phyloP scores from a whole-genome alignment of 2,888 invertebrate species.

The Oithona nana region DNA sequence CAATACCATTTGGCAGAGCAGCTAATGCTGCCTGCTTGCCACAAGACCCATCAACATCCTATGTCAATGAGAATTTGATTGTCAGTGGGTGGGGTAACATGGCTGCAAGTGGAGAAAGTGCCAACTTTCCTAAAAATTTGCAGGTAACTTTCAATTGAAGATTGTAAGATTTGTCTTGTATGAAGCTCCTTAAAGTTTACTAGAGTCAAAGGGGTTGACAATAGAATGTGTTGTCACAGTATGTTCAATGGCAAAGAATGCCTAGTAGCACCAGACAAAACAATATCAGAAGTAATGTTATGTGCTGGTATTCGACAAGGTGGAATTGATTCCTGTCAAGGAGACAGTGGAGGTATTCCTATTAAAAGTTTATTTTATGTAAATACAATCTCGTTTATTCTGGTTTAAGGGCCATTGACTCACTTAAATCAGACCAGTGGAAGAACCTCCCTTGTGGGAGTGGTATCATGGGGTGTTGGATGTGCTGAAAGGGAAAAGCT shows the following conservation, averaged over 20 bases:
- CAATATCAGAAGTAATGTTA: not conserved
- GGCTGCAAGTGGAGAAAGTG: not conserved
- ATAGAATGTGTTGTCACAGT: not conserved
- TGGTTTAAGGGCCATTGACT: not conserved
- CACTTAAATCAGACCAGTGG: not conserved
- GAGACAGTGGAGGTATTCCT: slow-evolving; percentile 4
- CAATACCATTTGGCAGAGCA: not conserved
- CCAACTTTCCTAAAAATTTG: not conserved
- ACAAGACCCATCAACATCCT: not conserved
- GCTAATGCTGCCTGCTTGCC: not conserved
- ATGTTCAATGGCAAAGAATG: not conserved
- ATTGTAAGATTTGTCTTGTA: not conserved
- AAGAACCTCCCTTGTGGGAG: not conserved
- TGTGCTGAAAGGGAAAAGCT: not conserved
- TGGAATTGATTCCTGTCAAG: slow-evolving; percentile 1
- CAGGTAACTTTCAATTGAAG: not conserved
- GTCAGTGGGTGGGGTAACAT: not conserved
- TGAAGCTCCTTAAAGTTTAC: not conserved
- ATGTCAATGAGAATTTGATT: not conserved
- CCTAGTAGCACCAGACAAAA: not conserved
- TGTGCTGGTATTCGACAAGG: not conserved
- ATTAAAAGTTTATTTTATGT: too few relatives aligned
- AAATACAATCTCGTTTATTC: not conserved
- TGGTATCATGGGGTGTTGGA: not conserved
- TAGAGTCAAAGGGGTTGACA: not conserved